A percentile compares a stretch with the other conserved stretches of the same genome.
Evolutionary conservation across 2,113 vertebrate genomes (phyloP).

Genomic region (Platichthys flesus): DNA sequence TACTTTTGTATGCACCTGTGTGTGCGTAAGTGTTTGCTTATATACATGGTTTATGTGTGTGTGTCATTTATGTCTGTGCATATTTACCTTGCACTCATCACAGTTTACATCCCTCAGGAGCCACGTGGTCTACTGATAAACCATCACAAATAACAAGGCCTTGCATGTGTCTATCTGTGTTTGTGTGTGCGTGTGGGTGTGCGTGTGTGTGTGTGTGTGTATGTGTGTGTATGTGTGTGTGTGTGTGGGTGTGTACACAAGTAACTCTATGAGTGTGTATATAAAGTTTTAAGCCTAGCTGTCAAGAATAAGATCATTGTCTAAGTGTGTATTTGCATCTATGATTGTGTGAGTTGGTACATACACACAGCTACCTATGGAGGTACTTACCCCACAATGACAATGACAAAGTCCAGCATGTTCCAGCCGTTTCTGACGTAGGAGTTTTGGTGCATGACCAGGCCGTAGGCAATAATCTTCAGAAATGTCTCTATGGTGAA

Average conservation of each 20-base stretch:
- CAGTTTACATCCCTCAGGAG: slow-evolving; percentile 37
- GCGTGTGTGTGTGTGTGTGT: background rate
- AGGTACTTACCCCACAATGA: slow-evolving; percentile 95
- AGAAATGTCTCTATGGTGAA: slow-evolving; percentile 99
- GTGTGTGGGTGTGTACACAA: too few species aligned
- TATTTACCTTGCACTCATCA: slow-evolving; percentile 52
- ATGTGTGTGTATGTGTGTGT: too few species aligned
- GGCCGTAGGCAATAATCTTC: slow-evolving; percentile 99
- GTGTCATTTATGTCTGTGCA: slow-evolving; percentile 20
- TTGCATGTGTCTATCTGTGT: too few species aligned
- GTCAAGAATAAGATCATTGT: too few species aligned
- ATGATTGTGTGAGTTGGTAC: background rate
- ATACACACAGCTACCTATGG: background rate
- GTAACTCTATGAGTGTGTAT: too few species aligned
- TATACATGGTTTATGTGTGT: slow-evolving; percentile 2
- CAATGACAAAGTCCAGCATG: slow-evolving; percentile 99
- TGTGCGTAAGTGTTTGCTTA: slow-evolving; percentile 11
- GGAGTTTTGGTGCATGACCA: slow-evolving; percentile 97
- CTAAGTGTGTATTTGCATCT: too few species aligned
- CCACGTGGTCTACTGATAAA: slow-evolving; percentile 51
- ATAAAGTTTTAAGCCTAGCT: too few species aligned
- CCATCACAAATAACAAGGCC: slow-evolving; percentile 7
- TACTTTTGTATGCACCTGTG: slow-evolving; percentile 8
- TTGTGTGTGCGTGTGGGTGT: background rate
- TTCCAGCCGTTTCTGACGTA: slow-evolving; percentile 99